These are phyloP conservation scores for Incurvaria masculella DNA, from an alignment of 2,888 invertebrate genomes.

Conservation along the genomic window DNA sequence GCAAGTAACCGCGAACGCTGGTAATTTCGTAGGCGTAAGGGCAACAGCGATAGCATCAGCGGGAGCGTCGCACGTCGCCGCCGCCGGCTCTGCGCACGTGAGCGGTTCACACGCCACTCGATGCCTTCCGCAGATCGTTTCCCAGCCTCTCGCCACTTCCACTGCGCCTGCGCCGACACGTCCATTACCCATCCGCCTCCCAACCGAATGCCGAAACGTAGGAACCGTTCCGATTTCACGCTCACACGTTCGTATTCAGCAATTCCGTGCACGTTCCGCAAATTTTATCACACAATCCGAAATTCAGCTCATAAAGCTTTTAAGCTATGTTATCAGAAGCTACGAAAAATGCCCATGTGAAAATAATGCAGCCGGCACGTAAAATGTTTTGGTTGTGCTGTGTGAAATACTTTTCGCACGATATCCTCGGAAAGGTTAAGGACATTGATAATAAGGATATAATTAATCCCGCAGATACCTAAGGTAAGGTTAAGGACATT, in stretches of 20 bases:
- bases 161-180: background rate
- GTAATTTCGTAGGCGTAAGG: too few species aligned
- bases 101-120: background rate
- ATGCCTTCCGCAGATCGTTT: background rate
- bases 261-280: background rate
- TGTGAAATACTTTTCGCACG: too few species aligned
- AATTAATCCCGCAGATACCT: too few species aligned
- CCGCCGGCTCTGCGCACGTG: background rate
- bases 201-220: background rate
- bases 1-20: too few species aligned
- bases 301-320: too few species aligned
- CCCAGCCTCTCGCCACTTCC: background rate
- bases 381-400: too few species aligned
- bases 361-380: too few species aligned
- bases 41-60: background rate
- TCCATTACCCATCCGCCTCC: background rate
- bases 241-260: background rate
- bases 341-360: too few species aligned
- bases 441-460: too few species aligned
- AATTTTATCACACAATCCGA: background rate
- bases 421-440: too few species aligned
- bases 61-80: background rate
- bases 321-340: too few species aligned
- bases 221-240: background rate
- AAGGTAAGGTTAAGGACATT: too few species aligned